A percentile compares a stretch with the other conserved stretches of the same genome.
phyloP scores from a whole-genome alignment of 1,140 invertebrate species.

The Lordiphosa clarofinis region DNA sequence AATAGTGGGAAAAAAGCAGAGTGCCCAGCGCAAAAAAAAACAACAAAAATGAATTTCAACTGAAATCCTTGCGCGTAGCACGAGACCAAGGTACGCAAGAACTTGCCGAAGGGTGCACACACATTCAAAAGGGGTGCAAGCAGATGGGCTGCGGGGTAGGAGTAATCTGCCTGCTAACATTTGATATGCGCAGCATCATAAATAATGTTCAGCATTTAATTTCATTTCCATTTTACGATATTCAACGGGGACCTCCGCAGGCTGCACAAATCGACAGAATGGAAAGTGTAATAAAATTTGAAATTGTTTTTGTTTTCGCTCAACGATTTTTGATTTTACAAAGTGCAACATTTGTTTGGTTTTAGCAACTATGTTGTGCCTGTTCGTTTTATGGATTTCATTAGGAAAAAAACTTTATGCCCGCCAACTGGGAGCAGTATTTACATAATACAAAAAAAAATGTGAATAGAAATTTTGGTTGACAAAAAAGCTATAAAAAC shows the following conservation, averaged over 20 bases:
- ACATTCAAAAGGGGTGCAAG: constrained; percentile 44
- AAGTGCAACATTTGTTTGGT: constrained; percentile 42
- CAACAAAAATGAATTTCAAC: constrained; percentile 21
- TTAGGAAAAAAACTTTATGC: no score
- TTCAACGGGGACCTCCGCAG: constrained; percentile 28
- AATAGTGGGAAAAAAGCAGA: constrained; percentile 46
- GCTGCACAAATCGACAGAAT: constrained; percentile 54
- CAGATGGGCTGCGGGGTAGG: constrained; percentile 2
- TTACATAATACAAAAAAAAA: no score
- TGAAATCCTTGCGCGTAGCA: constrained; percentile 45
- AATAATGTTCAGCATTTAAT: constrained; percentile 77
- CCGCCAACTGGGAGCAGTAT: no score
- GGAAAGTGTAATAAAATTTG: constrained; percentile 76
- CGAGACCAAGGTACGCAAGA: constrained; percentile 20
- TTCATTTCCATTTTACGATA: constrained; percentile 78
- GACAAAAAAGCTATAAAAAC: no score
- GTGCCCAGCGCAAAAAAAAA: constrained; percentile 38
- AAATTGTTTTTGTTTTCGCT: constrained; percentile 74
- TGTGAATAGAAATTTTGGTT: no score
- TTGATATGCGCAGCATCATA: constrained; percentile 75
- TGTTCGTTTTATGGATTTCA: no score
- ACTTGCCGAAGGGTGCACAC: constrained; percentile 33
- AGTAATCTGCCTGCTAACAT: constrained; percentile 32
- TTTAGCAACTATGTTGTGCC: no score
- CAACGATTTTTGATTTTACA: constrained; percentile 60